Base-by-base conservation (phyloP, 2,113 vertebrate genomes). In the Gallinago undulata region DNA sequence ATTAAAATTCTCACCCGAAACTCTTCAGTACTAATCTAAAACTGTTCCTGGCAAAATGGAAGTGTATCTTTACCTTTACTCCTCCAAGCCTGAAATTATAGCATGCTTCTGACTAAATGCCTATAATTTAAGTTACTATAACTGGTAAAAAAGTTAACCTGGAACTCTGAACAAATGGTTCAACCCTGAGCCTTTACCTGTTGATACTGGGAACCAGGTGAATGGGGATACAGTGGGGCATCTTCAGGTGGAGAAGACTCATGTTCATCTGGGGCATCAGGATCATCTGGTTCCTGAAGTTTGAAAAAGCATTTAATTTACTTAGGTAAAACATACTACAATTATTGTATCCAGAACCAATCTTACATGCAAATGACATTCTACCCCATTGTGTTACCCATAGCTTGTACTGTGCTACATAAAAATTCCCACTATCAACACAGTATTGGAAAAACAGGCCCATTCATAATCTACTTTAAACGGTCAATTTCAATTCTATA, bases 171-270 rank as follows among this genome's bases (percentile, higher is more conserved):
- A 84, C 27, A 94, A 63, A 69, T 45, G 59, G 50, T 79, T 75
- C 15, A 87, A 51, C 5, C 66, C 37, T 60, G 37, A 72, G 63
- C 30, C 88, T 66, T 96, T 98, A 99, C 99, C 99, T 99, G 99
- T 94, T 99, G 99, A 98, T 98, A 99, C 93, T 99, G 99, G 87
- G 99, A 99, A 97, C 99, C 99, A 97, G 99, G 99, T 97, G 99
- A 99, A 97, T 99, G 99, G 19, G 99, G 99, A 97, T 99, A 99
- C 79, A 99, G 98, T 53, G 99, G 99, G 21, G 99, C 99, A 98
- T 99, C 99, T 98, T 99, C 99, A 68, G 99, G 99, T 81, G 99
- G 99, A 96, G 99, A 99, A 33, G 99, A 99, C 85, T 99, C 99
- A 97, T 99, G 99, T 97, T 99, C 99, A 94, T 99, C 99, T 48